Conservation (phyloP, 2,888 invertebrate species). For the Polylopha cassiicola region DNA sequence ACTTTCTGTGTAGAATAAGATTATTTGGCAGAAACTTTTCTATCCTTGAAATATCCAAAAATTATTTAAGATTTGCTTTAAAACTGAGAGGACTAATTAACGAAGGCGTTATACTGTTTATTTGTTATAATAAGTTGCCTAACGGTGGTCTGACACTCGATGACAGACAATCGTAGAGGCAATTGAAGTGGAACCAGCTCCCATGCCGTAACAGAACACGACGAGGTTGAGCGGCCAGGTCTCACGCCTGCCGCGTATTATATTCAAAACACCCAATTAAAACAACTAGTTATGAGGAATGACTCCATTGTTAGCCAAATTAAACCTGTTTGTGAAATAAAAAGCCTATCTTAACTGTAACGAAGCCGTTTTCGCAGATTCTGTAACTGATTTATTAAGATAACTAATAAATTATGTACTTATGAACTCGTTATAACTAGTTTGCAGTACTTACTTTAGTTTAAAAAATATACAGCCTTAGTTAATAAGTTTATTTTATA, state of each 20-base stretch:
- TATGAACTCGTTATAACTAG: too few relatives aligned
- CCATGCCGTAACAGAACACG: slow-evolving; percentile 57
- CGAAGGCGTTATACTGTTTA: too few relatives aligned
- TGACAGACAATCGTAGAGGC: slow-evolving; percentile 31
- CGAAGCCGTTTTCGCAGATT: too few relatives aligned
- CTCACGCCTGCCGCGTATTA: slow-evolving; percentile 14
- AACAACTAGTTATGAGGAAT: slow-evolving; percentile 5
- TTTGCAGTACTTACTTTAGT: too few relatives aligned
- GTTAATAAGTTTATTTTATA: too few relatives aligned
- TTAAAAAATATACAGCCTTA: too few relatives aligned
- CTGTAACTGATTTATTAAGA: too few relatives aligned
- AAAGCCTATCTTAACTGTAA: slow-evolving; percentile 3
- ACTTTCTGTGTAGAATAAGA: too few relatives aligned
- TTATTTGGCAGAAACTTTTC: too few relatives aligned
- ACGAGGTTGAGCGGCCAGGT: slow-evolving; percentile 31
- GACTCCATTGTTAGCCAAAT: slow-evolving; percentile 5
- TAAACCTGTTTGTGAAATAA: slow-evolving; percentile 13
- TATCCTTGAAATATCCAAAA: too few relatives aligned
- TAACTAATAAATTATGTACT: too few relatives aligned
- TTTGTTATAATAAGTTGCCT: slow-evolving; percentile 27
- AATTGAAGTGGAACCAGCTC: slow-evolving; percentile 51
- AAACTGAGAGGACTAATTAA: slow-evolving; percentile 7
- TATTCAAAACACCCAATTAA: slow-evolving; percentile 15
- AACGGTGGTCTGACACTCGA: slow-evolving; percentile 44
- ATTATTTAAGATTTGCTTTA: too few relatives aligned